phyloP scores from a whole-genome alignment of 2,113 vertebrate genomes.

The Sturnira hondurensis region DNA sequence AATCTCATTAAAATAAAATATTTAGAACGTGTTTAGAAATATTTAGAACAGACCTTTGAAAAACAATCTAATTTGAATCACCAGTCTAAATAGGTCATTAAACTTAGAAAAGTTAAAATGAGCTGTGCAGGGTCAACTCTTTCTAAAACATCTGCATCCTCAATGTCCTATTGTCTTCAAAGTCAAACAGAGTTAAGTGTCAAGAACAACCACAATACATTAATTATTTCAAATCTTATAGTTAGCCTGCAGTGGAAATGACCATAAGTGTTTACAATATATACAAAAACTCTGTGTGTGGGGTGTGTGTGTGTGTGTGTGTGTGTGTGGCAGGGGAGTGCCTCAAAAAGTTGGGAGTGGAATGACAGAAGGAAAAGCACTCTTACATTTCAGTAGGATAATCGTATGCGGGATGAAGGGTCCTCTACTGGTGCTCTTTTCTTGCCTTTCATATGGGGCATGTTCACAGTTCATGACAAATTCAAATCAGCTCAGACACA shows the following conservation, averaged over 20 bases:
- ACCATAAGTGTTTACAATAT: neutral
- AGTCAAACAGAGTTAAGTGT: conserved; percentile 50
- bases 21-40: neutral
- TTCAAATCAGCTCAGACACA: neutral
- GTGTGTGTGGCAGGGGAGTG: neutral
- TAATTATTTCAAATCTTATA: conserved; percentile 21
- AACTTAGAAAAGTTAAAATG: conserved; percentile 73
- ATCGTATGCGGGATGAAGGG: rapidly evolving
- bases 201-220: neutral
- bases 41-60: neutral
- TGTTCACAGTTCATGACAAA: neutral
- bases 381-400: neutral
- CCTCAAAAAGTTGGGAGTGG: neutral
- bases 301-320: too few relatives aligned
- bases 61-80: conserved; percentile 57
- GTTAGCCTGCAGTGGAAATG: neutral
- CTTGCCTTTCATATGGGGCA: neutral
- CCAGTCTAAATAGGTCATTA: conserved; percentile 73
- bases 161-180: conserved; percentile 44
- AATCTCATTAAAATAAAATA: conserved; percentile 23
- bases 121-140: conserved; percentile 56
- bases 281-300: neutral
- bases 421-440: neutral
- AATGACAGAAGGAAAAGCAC: neutral
- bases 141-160: conserved; percentile 45